These are phyloP conservation scores for Pseudobourletiella spinata DNA, from an alignment of 1,140 invertebrate genomes.

Conservation along the genomic window DNA sequence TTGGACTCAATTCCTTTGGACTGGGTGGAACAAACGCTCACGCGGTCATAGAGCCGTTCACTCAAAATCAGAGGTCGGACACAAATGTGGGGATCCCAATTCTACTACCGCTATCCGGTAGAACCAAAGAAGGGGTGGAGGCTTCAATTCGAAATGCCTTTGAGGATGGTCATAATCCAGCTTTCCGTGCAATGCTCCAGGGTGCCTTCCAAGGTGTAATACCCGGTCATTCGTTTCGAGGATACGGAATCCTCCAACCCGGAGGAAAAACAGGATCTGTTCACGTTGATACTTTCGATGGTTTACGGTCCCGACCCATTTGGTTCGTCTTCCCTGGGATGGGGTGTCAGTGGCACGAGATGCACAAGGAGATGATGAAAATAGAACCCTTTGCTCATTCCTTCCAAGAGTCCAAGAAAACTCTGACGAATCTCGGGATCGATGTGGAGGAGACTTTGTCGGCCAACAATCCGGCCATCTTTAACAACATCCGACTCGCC, in stretches of 20 bases:
- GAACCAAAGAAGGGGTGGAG: conserved; percentile 46
- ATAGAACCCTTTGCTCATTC: conserved; percentile 68
- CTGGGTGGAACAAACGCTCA: conserved; percentile 6
- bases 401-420: conserved; percentile 62
- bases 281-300: conserved; percentile 12
- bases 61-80: no score
- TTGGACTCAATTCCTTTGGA: conserved; percentile 12
- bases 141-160: neutral
- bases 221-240: neutral
- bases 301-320: conserved; percentile 59
- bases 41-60: neutral
- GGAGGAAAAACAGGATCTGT: neutral
- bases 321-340: conserved; percentile 95
- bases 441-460: conserved; percentile 72
- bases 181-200: neutral
- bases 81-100: no score
- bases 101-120: conserved; percentile 43
- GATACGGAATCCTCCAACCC: conserved; percentile 3
- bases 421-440: conserved; percentile 63
- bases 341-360: conserved; percentile 92
- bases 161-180: neutral
- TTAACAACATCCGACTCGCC: conserved; percentile 72
- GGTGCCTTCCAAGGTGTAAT: neutral
- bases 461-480: conserved; percentile 60
- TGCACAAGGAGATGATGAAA: conserved; percentile 73